These are phyloP conservation scores for Oryzias dopingdopingensis DNA, from an alignment of 2,797 vertebrate species.

Conservation along the genomic window DNA sequence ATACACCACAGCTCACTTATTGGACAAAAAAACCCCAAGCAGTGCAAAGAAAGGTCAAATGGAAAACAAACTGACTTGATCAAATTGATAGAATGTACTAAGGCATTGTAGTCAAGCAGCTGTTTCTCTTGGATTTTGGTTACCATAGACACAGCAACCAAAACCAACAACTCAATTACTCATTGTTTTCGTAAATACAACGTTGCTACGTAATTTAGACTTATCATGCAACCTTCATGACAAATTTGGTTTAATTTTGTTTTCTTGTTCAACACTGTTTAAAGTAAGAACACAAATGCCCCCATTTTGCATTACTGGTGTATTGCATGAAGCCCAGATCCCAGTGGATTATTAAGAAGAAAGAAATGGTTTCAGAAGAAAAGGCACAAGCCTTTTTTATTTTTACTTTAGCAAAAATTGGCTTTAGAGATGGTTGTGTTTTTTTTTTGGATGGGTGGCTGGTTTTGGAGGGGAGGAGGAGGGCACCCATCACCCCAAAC, in stretches of 20 bases:
- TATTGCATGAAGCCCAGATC: not conserved
- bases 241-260: conserved; percentile 27
- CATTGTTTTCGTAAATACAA: conserved; percentile 28
- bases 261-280: conserved; percentile 22
- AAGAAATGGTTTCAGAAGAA: conserved; percentile 10
- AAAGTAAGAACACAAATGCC: conserved; percentile 9
- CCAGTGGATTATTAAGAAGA: conserved; percentile 3
- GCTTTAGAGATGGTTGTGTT: conserved; percentile 25
- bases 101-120: not conserved
- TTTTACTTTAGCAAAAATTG: conserved; percentile 6
- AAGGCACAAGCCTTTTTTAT: conserved; percentile 14
- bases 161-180: conserved; percentile 43
- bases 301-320: conserved; percentile 14
- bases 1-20: too few species aligned
- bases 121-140: conserved; percentile 31
- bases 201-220: conserved; percentile 38
- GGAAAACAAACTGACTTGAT: too few species aligned
- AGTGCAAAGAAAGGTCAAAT: conserved; percentile 41
- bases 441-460: conserved; percentile 22
- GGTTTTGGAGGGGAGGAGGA: not conserved
- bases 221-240: conserved; percentile 27
- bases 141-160: conserved; percentile 27
- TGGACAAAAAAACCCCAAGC: conserved; percentile 19
- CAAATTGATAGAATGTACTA: too few species aligned
- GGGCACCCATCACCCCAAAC: conserved; percentile 35